Conservation (phyloP, 2,888 invertebrate species). For the Hydriomena furcata region DNA sequence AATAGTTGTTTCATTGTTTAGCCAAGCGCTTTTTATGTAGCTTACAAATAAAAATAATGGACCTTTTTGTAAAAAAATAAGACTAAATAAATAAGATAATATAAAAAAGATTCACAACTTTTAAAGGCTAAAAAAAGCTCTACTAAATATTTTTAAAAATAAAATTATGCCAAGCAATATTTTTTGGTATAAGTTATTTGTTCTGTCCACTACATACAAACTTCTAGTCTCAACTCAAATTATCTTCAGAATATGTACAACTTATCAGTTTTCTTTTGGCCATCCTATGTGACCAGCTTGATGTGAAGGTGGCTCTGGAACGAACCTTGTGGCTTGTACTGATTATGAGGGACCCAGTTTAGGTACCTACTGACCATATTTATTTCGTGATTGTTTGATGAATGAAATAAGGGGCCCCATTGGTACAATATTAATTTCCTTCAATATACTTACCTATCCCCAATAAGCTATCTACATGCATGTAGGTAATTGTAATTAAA, state of each 20-base stretch:
- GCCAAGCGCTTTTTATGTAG: background rate
- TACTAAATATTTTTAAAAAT: slow-evolving; percentile 3
- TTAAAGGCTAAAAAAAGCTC: slow-evolving; percentile 16
- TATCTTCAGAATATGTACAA: background rate
- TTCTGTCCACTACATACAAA: slow-evolving; percentile 8
- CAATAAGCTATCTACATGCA: background rate
- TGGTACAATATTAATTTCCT: too few species aligned
- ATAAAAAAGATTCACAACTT: slow-evolving; percentile 3
- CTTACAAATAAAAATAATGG: background rate
- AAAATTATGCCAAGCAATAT: too few species aligned
- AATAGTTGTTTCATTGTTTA: background rate
- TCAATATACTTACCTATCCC: too few species aligned
- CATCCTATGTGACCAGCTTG: too few species aligned
- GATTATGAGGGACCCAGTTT: too few species aligned
- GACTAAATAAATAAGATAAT: too few species aligned
- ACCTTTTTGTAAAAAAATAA: background rate
- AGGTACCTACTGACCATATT: too few species aligned
- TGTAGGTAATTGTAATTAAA: slow-evolving; percentile 2
- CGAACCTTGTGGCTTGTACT: too few species aligned
- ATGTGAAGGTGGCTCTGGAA: too few species aligned
- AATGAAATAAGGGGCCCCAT: too few species aligned
- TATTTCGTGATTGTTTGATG: too few species aligned
- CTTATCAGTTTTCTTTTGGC: too few species aligned
- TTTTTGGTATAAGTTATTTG: background rate
- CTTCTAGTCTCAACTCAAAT: slow-evolving; percentile 9